Evolutionary conservation across 2,113 vertebrate species (phyloP).

Genomic region (Ammodytes marinus): DNA sequence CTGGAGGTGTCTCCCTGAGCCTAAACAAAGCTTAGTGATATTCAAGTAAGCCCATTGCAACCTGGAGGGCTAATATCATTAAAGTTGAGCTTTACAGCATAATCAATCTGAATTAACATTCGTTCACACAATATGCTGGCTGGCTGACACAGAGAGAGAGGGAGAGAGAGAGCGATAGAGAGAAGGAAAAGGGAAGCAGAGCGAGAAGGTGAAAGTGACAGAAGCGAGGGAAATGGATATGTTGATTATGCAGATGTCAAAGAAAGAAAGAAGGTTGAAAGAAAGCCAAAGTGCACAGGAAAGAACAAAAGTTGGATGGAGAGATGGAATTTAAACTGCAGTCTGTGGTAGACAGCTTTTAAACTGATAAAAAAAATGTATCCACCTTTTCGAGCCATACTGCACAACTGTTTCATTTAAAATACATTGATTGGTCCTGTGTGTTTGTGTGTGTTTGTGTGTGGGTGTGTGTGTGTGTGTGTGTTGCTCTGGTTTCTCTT

Average conservation of each 20-base stretch:
- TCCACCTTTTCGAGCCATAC: neutral
- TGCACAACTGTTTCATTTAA: neutral
- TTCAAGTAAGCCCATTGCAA: slow-evolving; percentile 5
- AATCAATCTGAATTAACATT: slow-evolving; percentile 43
- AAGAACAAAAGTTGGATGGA: neutral
- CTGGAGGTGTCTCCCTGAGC: neutral
- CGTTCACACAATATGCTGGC: slow-evolving; percentile 7
- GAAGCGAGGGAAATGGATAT: neutral
- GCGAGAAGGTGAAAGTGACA: neutral
- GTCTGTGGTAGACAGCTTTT: neutral
- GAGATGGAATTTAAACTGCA: neutral
- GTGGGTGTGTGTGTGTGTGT: slow-evolving; percentile 17
- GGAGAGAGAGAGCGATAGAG: neutral
- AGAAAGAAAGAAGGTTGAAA: slow-evolving; percentile 21
- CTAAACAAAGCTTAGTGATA: slow-evolving; percentile 12
- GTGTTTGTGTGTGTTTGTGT: slow-evolving; percentile 17
- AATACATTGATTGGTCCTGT: neutral
- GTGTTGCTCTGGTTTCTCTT: slow-evolving; percentile 12
- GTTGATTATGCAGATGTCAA: neutral
- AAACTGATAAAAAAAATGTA: neutral
- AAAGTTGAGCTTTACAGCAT: slow-evolving; percentile 37
- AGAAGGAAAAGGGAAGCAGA: neutral
- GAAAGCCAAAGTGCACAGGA: neutral
- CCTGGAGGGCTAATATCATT: slow-evolving; percentile 24
- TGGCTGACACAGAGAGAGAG: neutral